Conservation (phyloP, 2,113 vertebrate genomes). For the Zosterops hypoxanthus region DNA sequence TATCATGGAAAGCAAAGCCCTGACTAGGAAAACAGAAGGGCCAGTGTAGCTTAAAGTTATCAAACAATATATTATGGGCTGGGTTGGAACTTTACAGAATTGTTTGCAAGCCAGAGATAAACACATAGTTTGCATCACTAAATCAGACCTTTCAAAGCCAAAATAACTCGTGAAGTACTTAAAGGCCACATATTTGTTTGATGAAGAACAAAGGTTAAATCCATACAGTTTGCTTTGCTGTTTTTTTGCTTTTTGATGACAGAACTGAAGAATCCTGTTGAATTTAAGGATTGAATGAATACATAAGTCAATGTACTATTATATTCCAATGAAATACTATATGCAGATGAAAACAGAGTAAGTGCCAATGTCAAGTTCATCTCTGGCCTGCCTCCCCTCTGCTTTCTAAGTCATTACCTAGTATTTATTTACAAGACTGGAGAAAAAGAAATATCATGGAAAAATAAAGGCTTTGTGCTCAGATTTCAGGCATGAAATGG, state of each 20-base stretch:
- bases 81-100: neutral
- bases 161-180: neutral
- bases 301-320: conserved; percentile 18
- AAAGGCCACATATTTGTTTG: conserved; percentile 9
- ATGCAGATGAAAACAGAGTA: conserved; percentile 26
- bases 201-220: conserved; percentile 4
- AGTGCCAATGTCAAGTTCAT: conserved; percentile 55
- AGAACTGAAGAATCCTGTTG: conserved; percentile 28
- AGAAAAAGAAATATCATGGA: neutral
- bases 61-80: neutral
- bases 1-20: neutral
- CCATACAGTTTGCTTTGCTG: neutral
- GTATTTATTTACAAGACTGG: conserved; percentile 42
- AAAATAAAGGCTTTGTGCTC: conserved; percentile 33
- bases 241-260: neutral
- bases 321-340: conserved; percentile 27
- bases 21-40: neutral
- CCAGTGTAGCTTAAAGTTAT: neutral
- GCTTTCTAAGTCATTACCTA: conserved; percentile 27
- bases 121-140: conserved; percentile 5
- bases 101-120: neutral
- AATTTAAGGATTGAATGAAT: conserved; percentile 42
- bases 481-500: conserved; percentile 30
- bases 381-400: conserved; percentile 7
- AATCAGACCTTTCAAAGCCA: neutral